Base-by-base conservation (phyloP, 1,140 invertebrate genomes). In the Stenopsyche tienmushanensis region DNA sequence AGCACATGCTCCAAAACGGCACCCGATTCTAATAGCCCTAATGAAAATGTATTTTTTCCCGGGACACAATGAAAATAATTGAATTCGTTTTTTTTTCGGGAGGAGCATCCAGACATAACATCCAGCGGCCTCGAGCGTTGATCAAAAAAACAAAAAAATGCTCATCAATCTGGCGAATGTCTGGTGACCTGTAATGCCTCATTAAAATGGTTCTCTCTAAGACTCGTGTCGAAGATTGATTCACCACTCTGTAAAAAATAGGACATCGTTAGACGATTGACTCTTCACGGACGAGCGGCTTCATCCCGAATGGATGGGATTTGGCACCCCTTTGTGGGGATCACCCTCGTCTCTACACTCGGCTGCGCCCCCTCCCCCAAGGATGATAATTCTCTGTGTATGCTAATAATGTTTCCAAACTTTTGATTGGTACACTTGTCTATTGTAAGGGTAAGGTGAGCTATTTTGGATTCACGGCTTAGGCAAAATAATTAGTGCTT, bases 261-360 rank as follows among this genome's bases (percentile, higher is more conserved):
- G 67, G 45, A 69, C 67, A 66, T 69, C 64, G 60, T 66, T 64
- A 66, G 67, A 54, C 59, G 64, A 69, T 69, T 69, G 59, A 13
- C 44, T 47, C 44, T 47, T 47, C 10, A 47, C 29, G 44, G 44
- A 15, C 44, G 44, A 47, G 44, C 10, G 5, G 10, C 7, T 34
- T 13, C 29, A 5, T 34, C 29, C 29, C 29, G 29, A 13, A 5
- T 5, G 10, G 44, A 20, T 20, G 44, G 17, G 44, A 47, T 47
- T 29, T 2, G 47, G 25, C 18, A 3, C 52, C 20, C 52, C 25
- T 25, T 54, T 21, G 20, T 25, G 52, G 3, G n/a, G 21, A 10
- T 20, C 15, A 18, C 10, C 44, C n/a, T n/a, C n/a, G n/a, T 8
- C 7, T n/a, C 7, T 8, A 7, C 34, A 39, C 34, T n/a, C 34